Evolutionary conservation across 2,888 invertebrate genomes (phyloP).

Genomic region (Actias luna): DNA sequence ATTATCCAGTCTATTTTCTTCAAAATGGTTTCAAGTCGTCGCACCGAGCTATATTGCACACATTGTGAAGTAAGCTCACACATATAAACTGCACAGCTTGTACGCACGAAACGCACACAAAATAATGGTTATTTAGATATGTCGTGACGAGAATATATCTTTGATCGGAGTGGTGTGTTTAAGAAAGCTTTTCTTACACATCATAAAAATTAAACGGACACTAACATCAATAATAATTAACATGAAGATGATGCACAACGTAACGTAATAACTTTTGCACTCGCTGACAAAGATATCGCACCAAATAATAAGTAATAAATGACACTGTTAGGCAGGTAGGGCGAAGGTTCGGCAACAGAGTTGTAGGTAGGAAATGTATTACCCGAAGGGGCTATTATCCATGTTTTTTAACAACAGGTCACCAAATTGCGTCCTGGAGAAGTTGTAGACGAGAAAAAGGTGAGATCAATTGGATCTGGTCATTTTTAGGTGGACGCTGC

Average conservation of each 20-base stretch:
- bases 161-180: slow-evolving; percentile 54
- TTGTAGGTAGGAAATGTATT: slow-evolving; percentile 53
- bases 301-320: slow-evolving; percentile 54
- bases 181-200: slow-evolving; percentile 55
- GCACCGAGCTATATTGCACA: slow-evolving; percentile 75
- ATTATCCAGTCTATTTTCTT: slow-evolving; percentile 55
- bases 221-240: slow-evolving; percentile 69
- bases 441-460: slow-evolving; percentile 96
- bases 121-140: slow-evolving; percentile 59
- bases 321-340: slow-evolving; percentile 40
- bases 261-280: slow-evolving; percentile 76
- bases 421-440: slow-evolving; percentile 96
- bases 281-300: slow-evolving; percentile 64
- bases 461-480: slow-evolving; percentile 84
- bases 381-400: slow-evolving; percentile 66
- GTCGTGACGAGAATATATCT: slow-evolving; percentile 41
- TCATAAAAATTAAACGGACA: slow-evolving; percentile 50
- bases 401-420: slow-evolving; percentile 84
- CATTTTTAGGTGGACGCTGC: slow-evolving; percentile 77
- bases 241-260: slow-evolving; percentile 59
- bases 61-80: slow-evolving; percentile 72
- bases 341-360: slow-evolving; percentile 76
- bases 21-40: slow-evolving; percentile 64
- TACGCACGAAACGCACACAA: slow-evolving; percentile 74
- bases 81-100: slow-evolving; percentile 78